These are phyloP conservation scores for Atherinomorus stipes DNA, from an alignment of 2,113 vertebrate species.

Conservation along the genomic window DNA sequence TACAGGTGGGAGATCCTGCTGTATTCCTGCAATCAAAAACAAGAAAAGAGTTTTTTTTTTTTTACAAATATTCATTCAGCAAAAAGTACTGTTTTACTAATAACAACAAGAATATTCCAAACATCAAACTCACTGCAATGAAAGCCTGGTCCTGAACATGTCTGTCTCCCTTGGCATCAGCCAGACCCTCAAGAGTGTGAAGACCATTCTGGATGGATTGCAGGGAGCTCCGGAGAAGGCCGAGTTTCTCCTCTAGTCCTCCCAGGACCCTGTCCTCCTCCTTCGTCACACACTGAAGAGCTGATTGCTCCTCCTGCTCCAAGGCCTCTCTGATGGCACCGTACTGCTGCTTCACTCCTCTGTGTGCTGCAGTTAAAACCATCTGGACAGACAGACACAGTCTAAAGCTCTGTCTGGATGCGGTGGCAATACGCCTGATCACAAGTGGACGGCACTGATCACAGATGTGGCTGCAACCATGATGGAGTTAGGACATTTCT, in stretches of 20 bases:
- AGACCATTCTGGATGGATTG: slow-evolving; percentile 68
- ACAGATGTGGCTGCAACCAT: too few relatives aligned
- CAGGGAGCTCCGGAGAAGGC: slow-evolving; percentile 62
- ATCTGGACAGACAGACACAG: slow-evolving; percentile 50
- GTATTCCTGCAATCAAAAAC: slow-evolving; percentile 78
- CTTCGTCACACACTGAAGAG: slow-evolving; percentile 72
- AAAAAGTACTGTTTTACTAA: not conserved
- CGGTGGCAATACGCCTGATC: too few relatives aligned
- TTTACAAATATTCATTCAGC: not conserved
- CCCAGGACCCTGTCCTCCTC: slow-evolving; percentile 77
- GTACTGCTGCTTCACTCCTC: slow-evolving; percentile 78
- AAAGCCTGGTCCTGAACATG: slow-evolving; percentile 80
- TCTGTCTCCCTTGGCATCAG: slow-evolving; percentile 67
- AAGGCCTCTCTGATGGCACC: slow-evolving; percentile 76
- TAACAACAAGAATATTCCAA: not conserved
- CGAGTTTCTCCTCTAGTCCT: slow-evolving; percentile 74
- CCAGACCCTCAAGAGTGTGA: slow-evolving; percentile 70
- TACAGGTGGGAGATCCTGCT: slow-evolving; percentile 75
- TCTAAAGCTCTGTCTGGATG: not conserved
- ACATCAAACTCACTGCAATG: slow-evolving; percentile 68
- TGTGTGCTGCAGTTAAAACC: slow-evolving; percentile 53
- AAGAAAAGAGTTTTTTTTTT: not conserved
- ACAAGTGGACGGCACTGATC: too few relatives aligned
- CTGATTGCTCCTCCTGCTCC: slow-evolving; percentile 78
- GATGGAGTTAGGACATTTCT: too few relatives aligned